These are phyloP conservation scores for Sycophila sp. DNA, from an alignment of 1,140 invertebrate genomes.

Conservation along the genomic window DNA sequence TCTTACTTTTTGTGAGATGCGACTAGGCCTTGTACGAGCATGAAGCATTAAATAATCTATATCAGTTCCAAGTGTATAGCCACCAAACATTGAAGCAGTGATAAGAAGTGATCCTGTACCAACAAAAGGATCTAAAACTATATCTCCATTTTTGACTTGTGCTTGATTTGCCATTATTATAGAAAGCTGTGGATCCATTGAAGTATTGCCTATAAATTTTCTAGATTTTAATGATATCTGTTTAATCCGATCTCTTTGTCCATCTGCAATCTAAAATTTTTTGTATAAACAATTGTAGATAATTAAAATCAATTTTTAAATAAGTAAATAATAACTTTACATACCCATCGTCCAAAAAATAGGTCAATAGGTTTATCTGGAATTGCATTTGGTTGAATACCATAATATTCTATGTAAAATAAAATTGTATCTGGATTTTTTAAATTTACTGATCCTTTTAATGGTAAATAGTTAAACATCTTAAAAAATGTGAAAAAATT, in stretches of 20 bases:
- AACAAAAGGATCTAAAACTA: conserved; percentile 95
- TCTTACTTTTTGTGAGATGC: conserved; percentile 83
- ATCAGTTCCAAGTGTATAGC: conserved; percentile 89
- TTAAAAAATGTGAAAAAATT: conserved; percentile 58
- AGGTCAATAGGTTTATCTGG: conserved; percentile 78
- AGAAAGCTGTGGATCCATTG: conserved; percentile 94
- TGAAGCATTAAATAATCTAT: conserved; percentile 95
- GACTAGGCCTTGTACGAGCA: conserved; percentile 81
- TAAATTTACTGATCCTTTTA: conserved; percentile 83
- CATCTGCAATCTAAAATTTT: conserved; percentile 75
- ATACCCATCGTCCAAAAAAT: conserved; percentile 88
- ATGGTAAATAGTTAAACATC: conserved; percentile 82
- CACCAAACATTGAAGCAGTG: conserved; percentile 91
- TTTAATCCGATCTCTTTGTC: conserved; percentile 82
- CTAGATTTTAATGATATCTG: conserved; percentile 86
- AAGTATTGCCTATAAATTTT: conserved; percentile 97
- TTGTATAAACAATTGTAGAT: no score
- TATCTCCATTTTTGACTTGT: conserved; percentile 74
- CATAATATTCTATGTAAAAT: conserved; percentile 90
- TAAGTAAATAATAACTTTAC: conserved; percentile 45
- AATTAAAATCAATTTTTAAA: no score
- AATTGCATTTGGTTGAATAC: conserved; percentile 77
- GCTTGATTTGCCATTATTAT: conserved; percentile 95
- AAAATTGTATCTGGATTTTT: conserved; percentile 84
- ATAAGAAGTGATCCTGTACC: conserved; percentile 93